Base-by-base conservation (phyloP, 1,140 invertebrate genomes). In the Magallana ariakensis region DNA sequence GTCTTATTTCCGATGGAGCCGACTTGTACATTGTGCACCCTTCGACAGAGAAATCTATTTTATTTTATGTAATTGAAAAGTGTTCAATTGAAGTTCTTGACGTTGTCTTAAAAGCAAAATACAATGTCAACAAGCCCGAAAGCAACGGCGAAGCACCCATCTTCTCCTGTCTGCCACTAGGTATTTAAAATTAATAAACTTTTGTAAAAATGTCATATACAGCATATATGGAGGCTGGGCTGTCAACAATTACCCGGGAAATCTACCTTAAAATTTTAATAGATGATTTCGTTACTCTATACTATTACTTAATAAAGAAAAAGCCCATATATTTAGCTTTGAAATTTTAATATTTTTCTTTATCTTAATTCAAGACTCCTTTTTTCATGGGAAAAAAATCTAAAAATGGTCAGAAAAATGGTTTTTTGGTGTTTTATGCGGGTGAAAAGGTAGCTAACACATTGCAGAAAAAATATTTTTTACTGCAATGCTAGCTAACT, bases 71-170 rank as follows among this genome's bases (percentile, higher is more conserved):
- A 0, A 13, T 19, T 13, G 13, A 13, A 26, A 19, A 26, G 5
- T 19, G 66, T 9, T 9, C 22, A 13, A 26, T 26, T 22, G 66
- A 70, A 70, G 33, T 26, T 26, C 11, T 13, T 11, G 33, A 70
- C 22, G 13, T 46, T 19, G 22, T 70, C 11, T 26, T 70, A 26
- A 13, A 26, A 26, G 66, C 66, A 13, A 26, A 26, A 9, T 70
- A 70, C 22, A 26, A 70, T 22, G 66, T 70, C 66, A 70, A 70
- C 66, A 70, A 70, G 33, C 33, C 11, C 19, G 66, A 70, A 26
- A 33, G 11, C 11, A 70, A 70, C 33, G 66, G 66, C 13, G 19
- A 26, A 70, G 66, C 22, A 26, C 66, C 66, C 2, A 70, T 70
- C 1, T 70, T 70, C 15, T 19, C 66, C 22, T 70, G 19, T 70